A percentile compares a stretch with the other conserved stretches of the same genome.
Conservation (phyloP, 2,888 invertebrate genomes). For the Epirrhoe tristata region DNA sequence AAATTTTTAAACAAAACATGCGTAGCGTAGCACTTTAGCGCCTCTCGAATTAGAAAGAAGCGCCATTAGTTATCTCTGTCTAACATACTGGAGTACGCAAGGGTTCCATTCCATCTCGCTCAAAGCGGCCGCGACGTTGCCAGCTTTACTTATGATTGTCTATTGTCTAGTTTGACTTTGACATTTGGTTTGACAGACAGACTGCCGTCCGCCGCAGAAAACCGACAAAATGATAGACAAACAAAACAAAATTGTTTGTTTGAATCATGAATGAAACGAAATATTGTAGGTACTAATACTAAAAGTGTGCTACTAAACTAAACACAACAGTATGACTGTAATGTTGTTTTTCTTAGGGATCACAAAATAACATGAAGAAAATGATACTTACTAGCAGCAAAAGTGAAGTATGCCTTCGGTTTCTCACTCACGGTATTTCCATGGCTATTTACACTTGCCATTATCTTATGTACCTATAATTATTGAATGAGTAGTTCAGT, state of each 20-base stretch:
- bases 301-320: too few species aligned
- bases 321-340: too few species aligned
- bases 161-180: neutral
- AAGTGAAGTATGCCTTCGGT: too few species aligned
- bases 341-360: too few species aligned
- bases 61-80: conserved; percentile 8
- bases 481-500: too few species aligned
- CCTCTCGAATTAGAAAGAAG: neutral
- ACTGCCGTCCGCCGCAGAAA: neutral
- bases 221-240: neutral
- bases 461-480: too few species aligned
- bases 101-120: neutral
- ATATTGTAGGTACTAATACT: too few species aligned
- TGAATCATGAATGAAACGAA: too few species aligned
- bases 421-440: too few species aligned
- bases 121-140: conserved; percentile 10
- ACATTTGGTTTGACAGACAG: neutral
- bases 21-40: neutral
- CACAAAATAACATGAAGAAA: too few species aligned
- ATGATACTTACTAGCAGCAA: too few species aligned
- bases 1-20: conserved; percentile 11
- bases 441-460: too few species aligned
- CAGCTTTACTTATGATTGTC: neutral
- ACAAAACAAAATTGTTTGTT: neutral
- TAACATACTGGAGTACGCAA: neutral